Evolutionary conservation across 2,888 invertebrate species (phyloP).

Genomic region (Sussaba pulchella): DNA sequence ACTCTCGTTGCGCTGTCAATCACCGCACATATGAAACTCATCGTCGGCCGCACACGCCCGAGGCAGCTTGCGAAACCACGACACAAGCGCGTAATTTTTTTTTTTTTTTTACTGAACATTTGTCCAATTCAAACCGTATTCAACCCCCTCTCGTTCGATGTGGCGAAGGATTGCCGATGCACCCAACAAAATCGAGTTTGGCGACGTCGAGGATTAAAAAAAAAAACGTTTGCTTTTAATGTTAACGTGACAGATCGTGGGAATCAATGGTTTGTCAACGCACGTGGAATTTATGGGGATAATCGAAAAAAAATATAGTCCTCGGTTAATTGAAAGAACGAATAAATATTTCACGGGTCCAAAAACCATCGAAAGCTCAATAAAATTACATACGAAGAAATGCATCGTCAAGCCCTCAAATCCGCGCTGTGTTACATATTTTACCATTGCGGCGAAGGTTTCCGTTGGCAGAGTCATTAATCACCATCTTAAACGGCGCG

Average conservation of each 20-base stretch:
- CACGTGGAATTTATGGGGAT: too few species aligned
- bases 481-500: slow-evolving; percentile 39
- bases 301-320: too few species aligned
- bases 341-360: too few species aligned
- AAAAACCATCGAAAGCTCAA: too few species aligned
- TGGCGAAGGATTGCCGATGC: too few species aligned
- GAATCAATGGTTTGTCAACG: too few species aligned
- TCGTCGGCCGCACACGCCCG: not conserved
- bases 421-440: slow-evolving; percentile 43
- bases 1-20: slow-evolving; percentile 13
- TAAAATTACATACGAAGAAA: too few species aligned
- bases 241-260: too few species aligned
- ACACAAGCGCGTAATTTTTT: not conserved
- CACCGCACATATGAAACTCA: slow-evolving; percentile 6
- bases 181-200: too few species aligned
- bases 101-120: not conserved
- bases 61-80: not conserved
- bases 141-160: not conserved
- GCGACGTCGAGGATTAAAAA: too few species aligned
- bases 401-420: slow-evolving; percentile 9
- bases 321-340: too few species aligned
- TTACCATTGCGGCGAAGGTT: slow-evolving; percentile 26
- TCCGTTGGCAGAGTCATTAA: slow-evolving; percentile 31
- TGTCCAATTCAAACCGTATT: slow-evolving; percentile 5
- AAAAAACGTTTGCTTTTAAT: too few species aligned